Percentiles rank a stretch among this genome's conserved stretches.
These are phyloP conservation scores for Florisuga fusca DNA, from an alignment of 2,797 vertebrate genomes.

Conservation along the genomic window DNA sequence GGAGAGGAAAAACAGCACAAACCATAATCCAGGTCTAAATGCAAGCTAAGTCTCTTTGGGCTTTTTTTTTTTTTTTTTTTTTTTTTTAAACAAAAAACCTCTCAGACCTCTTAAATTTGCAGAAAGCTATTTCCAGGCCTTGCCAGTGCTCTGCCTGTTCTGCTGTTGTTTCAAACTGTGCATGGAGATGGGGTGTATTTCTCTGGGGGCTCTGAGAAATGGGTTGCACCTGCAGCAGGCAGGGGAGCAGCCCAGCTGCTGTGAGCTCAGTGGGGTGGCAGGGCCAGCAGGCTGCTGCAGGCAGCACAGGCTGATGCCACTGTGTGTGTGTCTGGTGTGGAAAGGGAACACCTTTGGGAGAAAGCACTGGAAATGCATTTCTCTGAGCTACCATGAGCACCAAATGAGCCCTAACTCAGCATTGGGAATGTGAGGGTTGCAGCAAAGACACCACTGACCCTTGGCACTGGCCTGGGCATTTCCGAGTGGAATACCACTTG, in stretches of 20 bases:
- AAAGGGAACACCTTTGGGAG: background rate
- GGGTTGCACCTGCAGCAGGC: background rate
- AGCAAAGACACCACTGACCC: background rate
- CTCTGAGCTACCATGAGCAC: background rate
- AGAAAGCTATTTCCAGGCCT: background rate
- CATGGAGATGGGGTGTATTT: background rate
- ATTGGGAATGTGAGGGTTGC: rapidly evolving
- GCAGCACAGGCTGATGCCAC: background rate
- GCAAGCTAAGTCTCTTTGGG: background rate
- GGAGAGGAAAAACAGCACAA: constrained; percentile 59
- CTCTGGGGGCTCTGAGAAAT: background rate
- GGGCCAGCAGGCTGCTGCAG: background rate
- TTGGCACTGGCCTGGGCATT: background rate
- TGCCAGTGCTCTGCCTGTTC: background rate
- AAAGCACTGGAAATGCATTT: background rate
- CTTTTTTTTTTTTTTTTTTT: background rate
- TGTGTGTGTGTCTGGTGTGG: background rate
- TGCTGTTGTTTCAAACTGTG: background rate
- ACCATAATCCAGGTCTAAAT: constrained; percentile 5
- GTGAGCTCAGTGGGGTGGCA: rapidly evolving
- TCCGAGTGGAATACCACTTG: background rate
- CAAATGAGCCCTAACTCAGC: background rate
- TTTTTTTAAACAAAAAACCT: background rate
- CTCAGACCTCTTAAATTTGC: background rate
- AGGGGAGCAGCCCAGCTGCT: rapidly evolving